phyloP scores from a whole-genome alignment of 2,888 invertebrate genomes.

The Seira musarum region DNA sequence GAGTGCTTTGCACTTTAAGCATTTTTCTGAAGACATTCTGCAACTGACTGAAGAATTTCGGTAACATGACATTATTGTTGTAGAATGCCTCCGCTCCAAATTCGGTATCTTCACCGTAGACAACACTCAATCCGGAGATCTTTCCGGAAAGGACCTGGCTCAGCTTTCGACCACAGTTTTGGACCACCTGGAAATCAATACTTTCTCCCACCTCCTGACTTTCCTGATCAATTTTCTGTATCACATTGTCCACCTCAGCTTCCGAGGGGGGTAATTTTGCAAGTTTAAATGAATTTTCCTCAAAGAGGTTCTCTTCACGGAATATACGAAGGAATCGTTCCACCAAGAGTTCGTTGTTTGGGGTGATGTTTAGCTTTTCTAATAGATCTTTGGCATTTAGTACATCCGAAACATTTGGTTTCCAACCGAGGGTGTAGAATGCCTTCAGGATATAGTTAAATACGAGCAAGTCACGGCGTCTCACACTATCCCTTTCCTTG shows the following conservation, averaged over 20 bases:
- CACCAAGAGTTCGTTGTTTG: constrained; percentile 33
- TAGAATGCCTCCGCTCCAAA: constrained; percentile 56
- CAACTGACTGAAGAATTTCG: constrained; percentile 21
- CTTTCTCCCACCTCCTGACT: constrained; percentile 22
- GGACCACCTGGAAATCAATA: constrained; percentile 48
- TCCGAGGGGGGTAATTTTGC: constrained; percentile 30
- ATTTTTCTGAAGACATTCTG: constrained; percentile 36
- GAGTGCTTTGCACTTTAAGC: neutral
- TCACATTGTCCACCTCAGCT: constrained; percentile 24
- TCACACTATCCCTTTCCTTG: neutral
- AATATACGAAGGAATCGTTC: constrained; percentile 44
- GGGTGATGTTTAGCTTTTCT: constrained; percentile 25
- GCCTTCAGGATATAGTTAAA: constrained; percentile 39
- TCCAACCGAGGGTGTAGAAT: constrained; percentile 48
- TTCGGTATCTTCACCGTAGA: constrained; percentile 55
- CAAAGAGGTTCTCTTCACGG: constrained; percentile 38
- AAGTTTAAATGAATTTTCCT: neutral
- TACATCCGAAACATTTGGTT: constrained; percentile 31
- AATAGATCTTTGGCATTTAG: constrained; percentile 5
- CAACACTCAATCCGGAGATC: constrained; percentile 50
- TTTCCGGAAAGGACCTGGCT: constrained; percentile 49
- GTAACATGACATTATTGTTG: constrained; percentile 49
- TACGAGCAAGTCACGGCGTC: constrained; percentile 22
- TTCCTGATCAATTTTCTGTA: constrained; percentile 21
- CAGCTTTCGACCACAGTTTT: constrained; percentile 41